Evolutionary conservation across 2,797 vertebrate species (phyloP).

Genomic region (Erpetoichthys calabaricus): DNA sequence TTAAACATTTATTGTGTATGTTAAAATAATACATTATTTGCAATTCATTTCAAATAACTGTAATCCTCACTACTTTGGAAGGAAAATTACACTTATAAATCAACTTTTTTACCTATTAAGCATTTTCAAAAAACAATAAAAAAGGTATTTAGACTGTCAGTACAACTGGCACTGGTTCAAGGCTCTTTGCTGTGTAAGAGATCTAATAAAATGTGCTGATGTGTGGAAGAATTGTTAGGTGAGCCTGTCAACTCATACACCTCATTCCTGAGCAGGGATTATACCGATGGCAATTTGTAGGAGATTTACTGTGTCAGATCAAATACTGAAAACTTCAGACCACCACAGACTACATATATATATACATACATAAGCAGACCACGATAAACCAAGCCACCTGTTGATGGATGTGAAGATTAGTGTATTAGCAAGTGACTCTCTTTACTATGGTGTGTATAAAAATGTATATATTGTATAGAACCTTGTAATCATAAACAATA

Average conservation of each 20-base stretch:
- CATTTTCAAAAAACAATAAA: not conserved
- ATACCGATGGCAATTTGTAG: conserved; percentile 48
- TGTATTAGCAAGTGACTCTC: conserved; percentile 23
- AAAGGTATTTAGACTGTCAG: not conserved
- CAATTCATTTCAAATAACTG: no score
- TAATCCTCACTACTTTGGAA: no score
- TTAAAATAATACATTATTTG: no score
- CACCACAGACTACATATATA: conserved; percentile 36
- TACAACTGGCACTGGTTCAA: conserved; percentile 9
- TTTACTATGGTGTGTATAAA: no score
- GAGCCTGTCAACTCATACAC: conserved; percentile 6
- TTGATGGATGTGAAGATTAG: conserved; percentile 29
- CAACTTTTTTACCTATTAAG: no score
- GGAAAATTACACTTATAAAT: no score
- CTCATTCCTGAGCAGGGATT: conserved; percentile 33
- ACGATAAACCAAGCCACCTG: conserved; percentile 32
- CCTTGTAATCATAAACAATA: no score
- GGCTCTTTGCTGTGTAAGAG: conserved; percentile 7
- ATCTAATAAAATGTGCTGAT: conserved; percentile 17
- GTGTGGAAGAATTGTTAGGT: conserved; percentile 10
- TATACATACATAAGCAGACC: no score
- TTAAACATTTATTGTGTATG: no score
- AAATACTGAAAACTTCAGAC: conserved; percentile 36
- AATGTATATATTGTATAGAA: no score
- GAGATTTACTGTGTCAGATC: conserved; percentile 48